phyloP scores from a whole-genome alignment of 2,797 vertebrate genomes.

The Taeniopygia guttata region DNA sequence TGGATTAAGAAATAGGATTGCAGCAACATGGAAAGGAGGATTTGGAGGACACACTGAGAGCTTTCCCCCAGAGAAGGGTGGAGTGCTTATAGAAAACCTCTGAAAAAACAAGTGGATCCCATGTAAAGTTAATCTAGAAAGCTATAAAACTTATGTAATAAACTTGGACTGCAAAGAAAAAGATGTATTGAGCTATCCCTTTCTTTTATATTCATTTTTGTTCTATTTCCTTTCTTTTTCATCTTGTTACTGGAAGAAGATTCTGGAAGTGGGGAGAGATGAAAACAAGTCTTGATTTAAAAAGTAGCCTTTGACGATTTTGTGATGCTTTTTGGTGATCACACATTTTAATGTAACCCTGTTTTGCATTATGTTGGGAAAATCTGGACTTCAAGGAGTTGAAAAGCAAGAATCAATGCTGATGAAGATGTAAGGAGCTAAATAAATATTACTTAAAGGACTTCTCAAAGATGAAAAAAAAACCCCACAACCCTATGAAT shows the following conservation, averaged over 20 bases:
- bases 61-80: neutral
- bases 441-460: constrained; percentile 55
- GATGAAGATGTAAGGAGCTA: constrained; percentile 41
- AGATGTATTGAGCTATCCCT: neutral
- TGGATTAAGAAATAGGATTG: neutral
- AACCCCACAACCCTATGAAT: neutral
- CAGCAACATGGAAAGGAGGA: neutral
- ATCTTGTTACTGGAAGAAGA: neutral
- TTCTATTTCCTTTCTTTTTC: neutral
- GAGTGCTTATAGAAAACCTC: neutral
- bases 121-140: neutral
- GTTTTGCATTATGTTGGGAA: constrained; percentile 24
- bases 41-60: neutral
- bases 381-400: constrained; percentile 37
- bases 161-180: neutral
- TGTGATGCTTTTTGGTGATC: constrained; percentile 32
- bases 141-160: neutral
- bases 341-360: neutral
- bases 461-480: neutral
- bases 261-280: neutral
- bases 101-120: neutral
- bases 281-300: constrained; percentile 6
- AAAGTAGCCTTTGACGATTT: constrained; percentile 3
- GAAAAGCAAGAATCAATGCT: constrained; percentile 40
- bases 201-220: neutral